Conservation (phyloP, 2,797 vertebrate genomes). For the Catostomus latipinnis region DNA sequence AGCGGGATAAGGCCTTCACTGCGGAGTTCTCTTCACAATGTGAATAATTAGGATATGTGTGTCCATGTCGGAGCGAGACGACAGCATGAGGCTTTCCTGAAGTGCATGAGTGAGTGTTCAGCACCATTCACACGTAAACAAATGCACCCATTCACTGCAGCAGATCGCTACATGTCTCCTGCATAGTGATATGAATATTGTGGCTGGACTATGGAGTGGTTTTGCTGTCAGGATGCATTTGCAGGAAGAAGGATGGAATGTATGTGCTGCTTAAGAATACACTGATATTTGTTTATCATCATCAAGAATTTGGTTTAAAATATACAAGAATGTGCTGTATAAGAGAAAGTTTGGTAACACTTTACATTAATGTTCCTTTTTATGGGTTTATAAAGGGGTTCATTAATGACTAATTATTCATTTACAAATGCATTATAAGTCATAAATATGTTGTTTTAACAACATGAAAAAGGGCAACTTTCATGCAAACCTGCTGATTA, state of each 20-base stretch:
- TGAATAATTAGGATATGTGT: conserved; percentile 78
- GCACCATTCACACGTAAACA: conserved; percentile 74
- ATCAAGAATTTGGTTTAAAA: no score
- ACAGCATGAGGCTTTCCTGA: conserved; percentile 66
- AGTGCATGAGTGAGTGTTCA: conserved; percentile 74
- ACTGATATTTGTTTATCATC: conserved; percentile 11
- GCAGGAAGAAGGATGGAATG: conserved; percentile 53
- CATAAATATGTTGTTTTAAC: no score
- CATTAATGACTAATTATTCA: no score
- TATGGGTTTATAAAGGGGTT: no score
- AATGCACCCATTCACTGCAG: conserved; percentile 69
- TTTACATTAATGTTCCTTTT: no score
- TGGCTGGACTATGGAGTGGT: conserved; percentile 58
- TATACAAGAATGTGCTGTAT: no score
- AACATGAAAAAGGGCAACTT: no score
- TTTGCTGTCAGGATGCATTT: conserved; percentile 47
- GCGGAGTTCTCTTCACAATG: conserved; percentile 69
- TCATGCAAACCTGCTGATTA: no score
- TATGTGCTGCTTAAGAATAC: conserved; percentile 35
- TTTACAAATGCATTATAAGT: no score
- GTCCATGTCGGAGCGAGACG: conserved; percentile 65
- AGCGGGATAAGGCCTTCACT: conserved; percentile 70
- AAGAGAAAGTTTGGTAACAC: no score
- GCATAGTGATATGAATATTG: conserved; percentile 62
- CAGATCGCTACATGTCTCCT: conserved; percentile 63